Evolutionary conservation across 1,140 invertebrate species (phyloP).

Genomic region (Tetragonula clypearis): DNA sequence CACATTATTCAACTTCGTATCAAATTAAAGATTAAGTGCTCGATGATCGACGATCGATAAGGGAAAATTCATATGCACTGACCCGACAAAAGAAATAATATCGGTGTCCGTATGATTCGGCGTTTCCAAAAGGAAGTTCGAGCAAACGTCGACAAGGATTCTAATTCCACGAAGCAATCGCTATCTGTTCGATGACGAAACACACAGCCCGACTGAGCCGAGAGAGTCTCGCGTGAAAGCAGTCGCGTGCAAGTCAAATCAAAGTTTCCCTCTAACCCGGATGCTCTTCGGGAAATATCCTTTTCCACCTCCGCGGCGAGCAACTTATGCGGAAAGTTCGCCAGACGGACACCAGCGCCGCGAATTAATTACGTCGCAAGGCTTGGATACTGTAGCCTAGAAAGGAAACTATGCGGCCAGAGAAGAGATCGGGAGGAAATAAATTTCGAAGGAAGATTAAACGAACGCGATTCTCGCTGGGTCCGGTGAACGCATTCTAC

Average conservation of each 20-base stretch:
- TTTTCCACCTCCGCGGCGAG: slow-evolving; percentile 46
- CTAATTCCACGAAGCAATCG: slow-evolving; percentile 29
- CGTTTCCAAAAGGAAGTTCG: not conserved
- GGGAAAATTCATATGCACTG: not conserved
- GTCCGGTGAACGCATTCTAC: not conserved
- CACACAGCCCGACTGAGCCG: not conserved
- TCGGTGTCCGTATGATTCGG: not conserved
- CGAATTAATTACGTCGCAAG: slow-evolving; percentile 58
- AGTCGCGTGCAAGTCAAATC: slow-evolving; percentile 56
- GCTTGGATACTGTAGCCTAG: not conserved
- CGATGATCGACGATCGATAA: not conserved
- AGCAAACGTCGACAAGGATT: not conserved
- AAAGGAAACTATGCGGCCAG: not conserved
- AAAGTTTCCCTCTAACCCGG: slow-evolving; percentile 52
- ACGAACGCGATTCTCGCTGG: not conserved
- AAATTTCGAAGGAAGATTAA: not conserved
- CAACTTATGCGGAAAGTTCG: slow-evolving; percentile 41
- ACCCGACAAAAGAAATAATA: not conserved
- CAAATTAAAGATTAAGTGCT: not conserved
- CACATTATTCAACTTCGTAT: too few relatives aligned
- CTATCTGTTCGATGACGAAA: slow-evolving; percentile 17
- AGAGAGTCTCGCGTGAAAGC: slow-evolving; percentile 32
- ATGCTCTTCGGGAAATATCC: slow-evolving; percentile 49
- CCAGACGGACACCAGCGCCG: slow-evolving; percentile 37
- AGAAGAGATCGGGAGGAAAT: not conserved